A percentile compares a stretch with the other conserved stretches of the same genome.
Conservation (phyloP, 2,888 invertebrate genomes). For the Trichacis sp. region DNA sequence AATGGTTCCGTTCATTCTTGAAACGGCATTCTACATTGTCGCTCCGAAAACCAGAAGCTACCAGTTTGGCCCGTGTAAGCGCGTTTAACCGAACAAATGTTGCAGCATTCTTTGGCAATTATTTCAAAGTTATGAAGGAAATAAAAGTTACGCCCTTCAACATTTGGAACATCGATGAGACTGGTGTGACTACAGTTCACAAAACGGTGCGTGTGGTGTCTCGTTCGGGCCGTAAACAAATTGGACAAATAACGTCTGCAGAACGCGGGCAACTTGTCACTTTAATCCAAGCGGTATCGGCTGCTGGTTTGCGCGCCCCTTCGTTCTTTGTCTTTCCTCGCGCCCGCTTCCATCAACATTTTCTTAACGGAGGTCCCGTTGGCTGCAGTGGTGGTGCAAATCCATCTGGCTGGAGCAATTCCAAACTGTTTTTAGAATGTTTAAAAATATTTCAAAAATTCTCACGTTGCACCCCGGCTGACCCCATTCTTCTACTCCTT, state of each 20-base stretch:
- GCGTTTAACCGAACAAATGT: constrained; percentile 38
- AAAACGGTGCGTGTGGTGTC: constrained; percentile 29
- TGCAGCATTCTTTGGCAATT: too few species aligned
- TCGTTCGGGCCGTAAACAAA: constrained; percentile 35
- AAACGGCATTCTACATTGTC: constrained; percentile 32
- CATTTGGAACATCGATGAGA: constrained; percentile 37
- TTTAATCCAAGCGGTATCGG: constrained; percentile 18
- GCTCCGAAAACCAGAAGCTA: constrained; percentile 46
- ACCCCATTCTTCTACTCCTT: constrained; percentile 33
- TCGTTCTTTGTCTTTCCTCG: constrained; percentile 35
- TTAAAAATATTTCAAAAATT: constrained; percentile 34
- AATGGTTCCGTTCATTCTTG: constrained; percentile 9
- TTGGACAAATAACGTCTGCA: constrained; percentile 39
- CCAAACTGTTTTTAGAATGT: constrained; percentile 33
- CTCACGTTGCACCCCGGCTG: constrained; percentile 21
- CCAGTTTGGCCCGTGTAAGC: constrained; percentile 41
- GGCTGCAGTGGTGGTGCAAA: constrained; percentile 29
- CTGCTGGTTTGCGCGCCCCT: constrained; percentile 27
- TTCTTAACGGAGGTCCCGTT: constrained; percentile 30
- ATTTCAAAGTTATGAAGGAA: too few species aligned
- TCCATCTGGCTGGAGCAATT: constrained; percentile 35
- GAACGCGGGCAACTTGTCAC: constrained; percentile 43
- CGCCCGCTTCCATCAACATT: constrained; percentile 27
- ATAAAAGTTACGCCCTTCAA: constrained; percentile 16
- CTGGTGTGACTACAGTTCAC: constrained; percentile 35